These are phyloP conservation scores for Drosophila mojavensis DNA, from an alignment of 1,140 invertebrate species.

Conservation along the genomic window DNA sequence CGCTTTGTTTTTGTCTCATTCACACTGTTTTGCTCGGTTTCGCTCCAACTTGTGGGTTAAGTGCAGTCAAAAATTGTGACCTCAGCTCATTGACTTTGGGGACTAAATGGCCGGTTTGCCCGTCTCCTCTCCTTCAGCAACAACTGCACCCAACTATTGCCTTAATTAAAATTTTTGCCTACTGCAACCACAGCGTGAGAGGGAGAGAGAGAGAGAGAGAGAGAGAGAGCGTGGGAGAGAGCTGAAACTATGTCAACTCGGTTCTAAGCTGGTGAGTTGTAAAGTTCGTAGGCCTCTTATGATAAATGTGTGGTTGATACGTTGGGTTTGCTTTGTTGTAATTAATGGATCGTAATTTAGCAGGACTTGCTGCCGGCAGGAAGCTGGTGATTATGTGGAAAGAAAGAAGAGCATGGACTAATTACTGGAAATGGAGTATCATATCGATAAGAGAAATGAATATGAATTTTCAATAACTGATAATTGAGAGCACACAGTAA, in stretches of 20 bases:
- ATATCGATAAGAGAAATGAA: not conserved
- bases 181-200: no score
- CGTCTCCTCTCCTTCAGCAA: not conserved
- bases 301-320: conserved; percentile 38
- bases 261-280: conserved; percentile 37
- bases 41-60: conserved; percentile 53
- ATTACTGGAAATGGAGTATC: conserved; percentile 19
- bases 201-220: not conserved
- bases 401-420: conserved; percentile 5
- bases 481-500: no score
- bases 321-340: conserved; percentile 15
- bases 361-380: conserved; percentile 24
- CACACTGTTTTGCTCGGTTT: not conserved
- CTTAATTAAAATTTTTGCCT: conserved; percentile 73
- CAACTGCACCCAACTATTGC: conserved; percentile 39
- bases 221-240: not conserved
- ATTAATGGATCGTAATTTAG: conserved; percentile 47
- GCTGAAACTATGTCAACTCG: not conserved
- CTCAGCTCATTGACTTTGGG: conserved; percentile 74
- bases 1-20: not conserved
- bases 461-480: not conserved
- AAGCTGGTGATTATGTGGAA: conserved; percentile 1
- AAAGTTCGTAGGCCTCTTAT: conserved; percentile 44
- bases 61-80: conserved; percentile 67
- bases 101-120: conserved; percentile 50